phyloP scores from a whole-genome alignment of 2,113 vertebrate genomes.

The Catagonus wagneri region DNA sequence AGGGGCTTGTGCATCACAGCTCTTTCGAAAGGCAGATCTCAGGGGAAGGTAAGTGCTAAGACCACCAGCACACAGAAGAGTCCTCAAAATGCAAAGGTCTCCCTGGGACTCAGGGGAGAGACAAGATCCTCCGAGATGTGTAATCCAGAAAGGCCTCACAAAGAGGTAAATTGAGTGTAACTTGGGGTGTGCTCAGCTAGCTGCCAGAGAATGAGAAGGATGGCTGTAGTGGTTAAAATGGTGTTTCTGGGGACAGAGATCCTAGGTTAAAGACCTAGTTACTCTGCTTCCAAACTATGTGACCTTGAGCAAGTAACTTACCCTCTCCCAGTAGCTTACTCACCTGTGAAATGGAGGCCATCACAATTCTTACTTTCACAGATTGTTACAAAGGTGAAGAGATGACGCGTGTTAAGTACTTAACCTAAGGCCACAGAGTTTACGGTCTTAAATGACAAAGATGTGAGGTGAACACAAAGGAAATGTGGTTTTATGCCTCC shows the following conservation, averaged over 20 bases:
- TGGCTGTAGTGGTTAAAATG: not conserved
- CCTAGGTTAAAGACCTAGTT: not conserved
- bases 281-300: not conserved
- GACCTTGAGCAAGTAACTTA: not conserved
- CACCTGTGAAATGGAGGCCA: not conserved
- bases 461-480: not conserved
- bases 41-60: not conserved
- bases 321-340: not conserved
- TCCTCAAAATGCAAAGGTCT: not conserved
- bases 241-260: not conserved
- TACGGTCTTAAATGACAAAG: not conserved
- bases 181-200: not conserved
- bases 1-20: not conserved
- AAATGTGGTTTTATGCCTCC: not conserved
- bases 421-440: not conserved
- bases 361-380: not conserved
- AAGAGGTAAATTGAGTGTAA: not conserved
- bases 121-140: not conserved
- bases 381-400: not conserved
- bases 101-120: not conserved
- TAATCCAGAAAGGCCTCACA: not conserved
- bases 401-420: not conserved
- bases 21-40: not conserved
- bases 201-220: not conserved
- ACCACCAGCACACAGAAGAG: not conserved